Percentiles rank a stretch among this genome's conserved stretches.
phyloP scores from a whole-genome alignment of 2,113 vertebrate species.

The Coryphaenoides rupestris region DNA sequence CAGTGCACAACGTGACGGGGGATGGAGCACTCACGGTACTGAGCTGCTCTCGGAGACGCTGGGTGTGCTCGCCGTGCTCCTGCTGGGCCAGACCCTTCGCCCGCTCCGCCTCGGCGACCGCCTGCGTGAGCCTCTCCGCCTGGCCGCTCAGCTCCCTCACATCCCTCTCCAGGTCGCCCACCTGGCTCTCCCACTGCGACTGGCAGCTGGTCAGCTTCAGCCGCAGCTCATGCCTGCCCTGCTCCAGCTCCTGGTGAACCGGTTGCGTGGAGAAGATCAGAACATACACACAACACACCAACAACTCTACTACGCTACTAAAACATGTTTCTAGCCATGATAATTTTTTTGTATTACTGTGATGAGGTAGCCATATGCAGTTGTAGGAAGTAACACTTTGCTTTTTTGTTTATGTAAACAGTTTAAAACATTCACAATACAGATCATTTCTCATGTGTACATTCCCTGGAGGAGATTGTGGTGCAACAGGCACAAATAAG shows the following conservation, averaged over 20 bases:
- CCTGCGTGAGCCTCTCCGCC: constrained; percentile 58
- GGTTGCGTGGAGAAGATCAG: too few species aligned
- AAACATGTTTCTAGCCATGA: too few species aligned
- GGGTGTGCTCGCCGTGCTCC: constrained; percentile 53
- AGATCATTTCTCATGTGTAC: too few species aligned
- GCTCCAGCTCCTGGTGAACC: constrained; percentile 68
- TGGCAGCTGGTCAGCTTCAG: constrained; percentile 66
- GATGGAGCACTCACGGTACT: constrained; percentile 57
- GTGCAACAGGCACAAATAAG: too few species aligned
- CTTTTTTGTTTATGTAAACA: too few species aligned
- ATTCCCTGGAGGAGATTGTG: too few species aligned
- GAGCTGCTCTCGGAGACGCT: constrained; percentile 65
- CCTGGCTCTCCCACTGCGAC: constrained; percentile 73
- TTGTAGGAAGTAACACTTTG: too few species aligned
- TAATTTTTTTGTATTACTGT: too few species aligned
- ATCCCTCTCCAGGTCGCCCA: constrained; percentile 72
- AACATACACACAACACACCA: too few species aligned
- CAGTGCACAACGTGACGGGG: background rate
- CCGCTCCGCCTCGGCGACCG: constrained; percentile 55
- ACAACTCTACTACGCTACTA: too few species aligned
- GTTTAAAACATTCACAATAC: too few species aligned
- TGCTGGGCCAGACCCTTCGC: constrained; percentile 51
- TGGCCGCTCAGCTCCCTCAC: constrained; percentile 58
- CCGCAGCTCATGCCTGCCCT: constrained; percentile 66
- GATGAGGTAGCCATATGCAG: too few species aligned